Base-by-base conservation (phyloP, 2,113 vertebrate genomes). In the Oxyura jamaicensis region DNA sequence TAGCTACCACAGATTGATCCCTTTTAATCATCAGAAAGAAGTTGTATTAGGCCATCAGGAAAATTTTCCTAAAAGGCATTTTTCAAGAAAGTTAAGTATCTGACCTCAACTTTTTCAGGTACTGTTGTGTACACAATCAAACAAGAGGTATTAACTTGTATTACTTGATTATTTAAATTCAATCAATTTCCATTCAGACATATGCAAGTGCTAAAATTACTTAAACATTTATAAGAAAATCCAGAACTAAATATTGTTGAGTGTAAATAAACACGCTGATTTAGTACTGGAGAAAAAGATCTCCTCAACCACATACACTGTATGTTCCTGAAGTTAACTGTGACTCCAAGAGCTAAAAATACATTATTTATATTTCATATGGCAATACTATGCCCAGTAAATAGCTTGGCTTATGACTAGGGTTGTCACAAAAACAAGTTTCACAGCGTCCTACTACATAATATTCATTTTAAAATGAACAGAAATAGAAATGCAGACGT, bases 351-450 rank as follows among this genome's bases (percentile, higher is more conserved):
- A 93, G 35, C 74, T 59, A 39, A 82, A 93, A 62, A 69, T 36
- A 11, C 4, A 42, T 81, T 79, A 71, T 46, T 79, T 78, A 10
- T 23, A 75, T 35, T 76, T 84, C 81, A 48, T 23, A 48, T 3
- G 28, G 69, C 50, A 88, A 75, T 21, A 68, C 9, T n/a, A 31
- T 36, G 58, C 25, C 62, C 36, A 90, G 76, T 41, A 48, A 84
- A 76, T 8, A 86, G 31, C 71, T 50, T 68, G n/a, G 52, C 83
- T 94, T 87, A 92, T 88, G 73, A 59, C 52, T 14, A 56, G 39
- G 89, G 58, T 33, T 93, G 84, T 65, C 82, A 72, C 0, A 33
- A 91, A 96, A 94, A 92, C 86, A 93, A 83, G 88, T 91, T 73
- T 21, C 25, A 82, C 0, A 1, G n/a, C 11, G 42, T 31, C 39